Base-by-base conservation (phyloP, 2,888 invertebrate species). In the Oscheius sp. region DNA sequence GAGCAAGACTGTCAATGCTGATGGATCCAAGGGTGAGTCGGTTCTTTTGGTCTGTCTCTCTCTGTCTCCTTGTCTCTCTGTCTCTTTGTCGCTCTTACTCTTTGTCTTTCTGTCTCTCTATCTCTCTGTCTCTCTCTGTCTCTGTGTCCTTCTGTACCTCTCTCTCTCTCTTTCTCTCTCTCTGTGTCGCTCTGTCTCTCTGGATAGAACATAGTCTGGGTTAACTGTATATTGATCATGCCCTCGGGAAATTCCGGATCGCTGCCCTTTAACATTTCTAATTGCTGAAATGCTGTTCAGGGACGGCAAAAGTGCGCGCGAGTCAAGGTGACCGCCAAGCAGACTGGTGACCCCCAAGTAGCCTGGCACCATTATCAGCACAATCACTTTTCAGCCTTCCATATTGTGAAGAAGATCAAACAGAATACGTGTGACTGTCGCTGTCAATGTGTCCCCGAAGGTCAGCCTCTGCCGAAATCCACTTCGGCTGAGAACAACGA, bases 21-120 rank as follows among this genome's bases (percentile, higher is more conserved):
- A 82, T 77, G 82, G 82, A 65, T 74, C 74, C 11, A 78, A 75
- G 76, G 82, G 82, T 80, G 29, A 42, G 73, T 51, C 47, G 9
- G 50, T 65, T 33, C 21, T 50, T 66, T 32, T 53, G 92, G 79
- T 92, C 92, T 58, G 92, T 92, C 53, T 94, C 90, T 83, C 3
- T 3, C 7, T 42, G 42, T 42, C 4, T 5, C 7, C 42, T 21
- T 21, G 21, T 21, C 21, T 21, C 21, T 21, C 21, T 21, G 0
- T 21, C 21, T 21, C 21, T 21, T 21, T 21, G 21, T 21, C 21
- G 21, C 21, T 21, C 21, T 21, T 21, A 21, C 21, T 21, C 21
- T 21, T 21, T 21, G 21, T 21, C 21, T 21, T 0, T 21, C 0
- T 21, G 21, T 21, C 21, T 21, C 0, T 21, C 21, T 21, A 0